Conservation (phyloP, 1,140 invertebrate species). For the Diabrotica undecimpunctata region DNA sequence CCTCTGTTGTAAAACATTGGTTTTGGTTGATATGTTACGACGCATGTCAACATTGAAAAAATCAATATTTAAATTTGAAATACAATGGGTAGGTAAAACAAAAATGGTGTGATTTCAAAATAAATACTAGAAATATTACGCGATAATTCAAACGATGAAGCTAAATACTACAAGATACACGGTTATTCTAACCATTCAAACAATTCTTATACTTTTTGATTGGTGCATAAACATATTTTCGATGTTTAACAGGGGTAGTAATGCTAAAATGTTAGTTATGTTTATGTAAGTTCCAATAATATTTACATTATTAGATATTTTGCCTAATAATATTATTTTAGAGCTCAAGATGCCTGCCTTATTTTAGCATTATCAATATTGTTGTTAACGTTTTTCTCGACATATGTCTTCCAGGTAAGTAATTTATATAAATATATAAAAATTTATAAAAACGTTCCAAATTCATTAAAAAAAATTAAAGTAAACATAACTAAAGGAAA, state of each 20-base stretch:
- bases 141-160: slow-evolving; percentile 34
- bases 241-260: slow-evolving; percentile 36
- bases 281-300: slow-evolving; percentile 41
- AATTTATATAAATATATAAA: background rate
- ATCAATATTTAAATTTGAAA: no score
- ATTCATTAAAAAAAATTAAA: no score
- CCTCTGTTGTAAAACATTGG: no score
- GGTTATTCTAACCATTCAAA: slow-evolving; percentile 39
- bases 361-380: slow-evolving; percentile 61
- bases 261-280: slow-evolving; percentile 40
- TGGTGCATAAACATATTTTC: slow-evolving; percentile 41
- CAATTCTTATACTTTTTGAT: slow-evolving; percentile 37
- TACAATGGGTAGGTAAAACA: no score
- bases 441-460: no score
- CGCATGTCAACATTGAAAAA: no score
- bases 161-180: slow-evolving; percentile 38
- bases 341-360: slow-evolving; percentile 66
- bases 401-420: slow-evolving; percentile 70
- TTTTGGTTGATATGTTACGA: no score
- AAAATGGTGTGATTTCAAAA: no score
- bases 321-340: slow-evolving; percentile 42
- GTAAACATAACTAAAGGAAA: no score
- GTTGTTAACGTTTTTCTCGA: slow-evolving; percentile 65
- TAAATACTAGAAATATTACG: background rate
- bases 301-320: slow-evolving; percentile 16